Evolutionary conservation across 2,113 vertebrate genomes (phyloP).

Genomic region (Trogon surrucura): DNA sequence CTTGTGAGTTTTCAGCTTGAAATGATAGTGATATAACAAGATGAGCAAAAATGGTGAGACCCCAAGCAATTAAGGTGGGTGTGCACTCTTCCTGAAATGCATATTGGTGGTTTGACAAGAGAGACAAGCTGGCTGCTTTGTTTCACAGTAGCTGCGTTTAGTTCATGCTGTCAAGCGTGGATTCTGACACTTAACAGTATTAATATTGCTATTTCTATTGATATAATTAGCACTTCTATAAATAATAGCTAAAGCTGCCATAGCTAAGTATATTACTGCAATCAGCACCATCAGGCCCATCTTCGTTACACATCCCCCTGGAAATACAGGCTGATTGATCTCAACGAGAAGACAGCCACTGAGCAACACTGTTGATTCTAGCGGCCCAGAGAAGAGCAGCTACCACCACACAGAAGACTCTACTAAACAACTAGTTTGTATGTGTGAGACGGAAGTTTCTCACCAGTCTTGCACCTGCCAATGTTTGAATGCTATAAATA

Average conservation of each 20-base stretch:
- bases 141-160: conserved; percentile 77
- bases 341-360: conserved; percentile 39
- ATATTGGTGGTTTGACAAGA: conserved; percentile 78
- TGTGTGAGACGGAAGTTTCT: conserved; percentile 81
- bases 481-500: conserved; percentile 66
- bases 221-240: conserved; percentile 81
- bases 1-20: conserved; percentile 43
- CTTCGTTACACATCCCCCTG: conserved; percentile 50
- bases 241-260: conserved; percentile 75
- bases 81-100: conserved; percentile 70
- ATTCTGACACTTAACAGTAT: conserved; percentile 80
- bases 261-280: conserved; percentile 73
- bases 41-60: conserved; percentile 66
- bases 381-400: conserved; percentile 59
- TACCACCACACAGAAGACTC: conserved; percentile 65
- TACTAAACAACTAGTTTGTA: conserved; percentile 76
- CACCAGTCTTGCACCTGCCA: conserved; percentile 74
- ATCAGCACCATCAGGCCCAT: conserved; percentile 61
- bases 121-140: conserved; percentile 77
- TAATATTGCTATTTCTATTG: conserved; percentile 84
- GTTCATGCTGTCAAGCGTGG: conserved; percentile 75
- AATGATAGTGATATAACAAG: conserved; percentile 53
- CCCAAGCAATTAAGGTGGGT: conserved; percentile 68
- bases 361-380: conserved; percentile 44
- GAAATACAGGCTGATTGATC: conserved; percentile 53